These are phyloP conservation scores for Pollenia angustigena DNA, from an alignment of 2,888 invertebrate species.

Conservation along the genomic window DNA sequence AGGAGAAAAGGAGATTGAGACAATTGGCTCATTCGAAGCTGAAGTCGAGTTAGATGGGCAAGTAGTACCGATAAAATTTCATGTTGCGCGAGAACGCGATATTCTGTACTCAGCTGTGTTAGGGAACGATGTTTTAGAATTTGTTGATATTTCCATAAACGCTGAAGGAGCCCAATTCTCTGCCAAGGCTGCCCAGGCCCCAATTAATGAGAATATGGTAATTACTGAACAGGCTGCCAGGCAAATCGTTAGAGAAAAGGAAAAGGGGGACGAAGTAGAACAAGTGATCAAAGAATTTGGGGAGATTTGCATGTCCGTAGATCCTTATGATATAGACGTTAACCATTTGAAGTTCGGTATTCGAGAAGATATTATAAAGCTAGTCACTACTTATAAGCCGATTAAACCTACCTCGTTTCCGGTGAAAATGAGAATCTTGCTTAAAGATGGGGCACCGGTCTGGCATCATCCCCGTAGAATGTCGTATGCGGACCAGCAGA, in stretches of 20 bases:
- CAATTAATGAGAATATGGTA: too few relatives aligned
- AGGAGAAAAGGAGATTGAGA: conserved; percentile 7
- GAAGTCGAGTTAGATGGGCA: not conserved
- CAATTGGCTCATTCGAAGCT: not conserved
- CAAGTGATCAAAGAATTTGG: not conserved
- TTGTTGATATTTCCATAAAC: conserved; percentile 7
- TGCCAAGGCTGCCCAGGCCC: not conserved
- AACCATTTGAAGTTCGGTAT: not conserved
- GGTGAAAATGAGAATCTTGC: conserved; percentile 17
- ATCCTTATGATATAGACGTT: not conserved
- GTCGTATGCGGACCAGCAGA: conserved; percentile 71
- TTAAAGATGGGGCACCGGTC: conserved; percentile 76
- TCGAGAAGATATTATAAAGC: not conserved
- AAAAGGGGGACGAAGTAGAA: too few relatives aligned
- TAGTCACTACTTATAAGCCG: conserved; percentile 77
- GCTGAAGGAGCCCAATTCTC: conserved; percentile 11
- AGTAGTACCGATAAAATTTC: conserved; percentile 1
- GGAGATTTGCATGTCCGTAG: not conserved
- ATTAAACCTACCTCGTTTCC: not conserved
- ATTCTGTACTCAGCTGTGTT: conserved; percentile 30
- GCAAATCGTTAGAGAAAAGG: not conserved
- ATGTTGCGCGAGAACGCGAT: conserved; percentile 7
- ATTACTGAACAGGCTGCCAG: not conserved
- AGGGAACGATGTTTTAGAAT: conserved; percentile 4
- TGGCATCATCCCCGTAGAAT: conserved; percentile 75